Base-by-base conservation (phyloP, 2,888 invertebrate genomes). In the Falcaria lacertinaria region DNA sequence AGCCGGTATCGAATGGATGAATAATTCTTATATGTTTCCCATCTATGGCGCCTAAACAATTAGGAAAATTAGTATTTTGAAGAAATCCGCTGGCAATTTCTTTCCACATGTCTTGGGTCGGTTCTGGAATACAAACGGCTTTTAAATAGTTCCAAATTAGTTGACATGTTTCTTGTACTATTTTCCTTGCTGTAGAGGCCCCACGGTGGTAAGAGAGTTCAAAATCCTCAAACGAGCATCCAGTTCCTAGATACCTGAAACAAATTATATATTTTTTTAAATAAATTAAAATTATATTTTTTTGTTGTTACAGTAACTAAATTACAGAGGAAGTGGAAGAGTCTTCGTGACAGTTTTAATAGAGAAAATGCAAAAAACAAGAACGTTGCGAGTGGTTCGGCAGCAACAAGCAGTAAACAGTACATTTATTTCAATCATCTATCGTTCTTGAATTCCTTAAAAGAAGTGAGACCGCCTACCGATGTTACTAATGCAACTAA, bases 391-490 rank as follows among this genome's bases (percentile, higher is more conserved):
- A 53, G 52, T 50, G 60, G 60, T 48, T 54, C 58, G 45, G 53
- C 41, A 50, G 55, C 57, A 51, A 40, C 51, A 52, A 47, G 52
- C 55, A 57, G 53, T 44, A 60, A 57, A 55, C 48, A 55, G 33
- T 60, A 57, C 47, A 56, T 57, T 47, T 55, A 55, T 56, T 58
- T 54, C 47, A 60, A 60, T 50, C 50, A 56, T n/a, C n/a, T n/a
- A n/a, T n/a, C n/a, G n/a, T n/a, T n/a, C n/a, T n/a, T n/a, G n/a
- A n/a, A n/a, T n/a, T 36, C 48, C 48, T 47, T 52, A 53, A 51
- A 55, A 52, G 45, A 52, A 53, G 50, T 57, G 51, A 55, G 53
- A 54, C 54, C 50, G 48, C 41, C 54, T 50, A 55, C 47, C 47
- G 48, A 55, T 52, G 48, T 48, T 52, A 40, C 50, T 54, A n/a